These are phyloP conservation scores for Babyrousa celebensis DNA, from an alignment of 2,797 vertebrate genomes.

Conservation along the genomic window DNA sequence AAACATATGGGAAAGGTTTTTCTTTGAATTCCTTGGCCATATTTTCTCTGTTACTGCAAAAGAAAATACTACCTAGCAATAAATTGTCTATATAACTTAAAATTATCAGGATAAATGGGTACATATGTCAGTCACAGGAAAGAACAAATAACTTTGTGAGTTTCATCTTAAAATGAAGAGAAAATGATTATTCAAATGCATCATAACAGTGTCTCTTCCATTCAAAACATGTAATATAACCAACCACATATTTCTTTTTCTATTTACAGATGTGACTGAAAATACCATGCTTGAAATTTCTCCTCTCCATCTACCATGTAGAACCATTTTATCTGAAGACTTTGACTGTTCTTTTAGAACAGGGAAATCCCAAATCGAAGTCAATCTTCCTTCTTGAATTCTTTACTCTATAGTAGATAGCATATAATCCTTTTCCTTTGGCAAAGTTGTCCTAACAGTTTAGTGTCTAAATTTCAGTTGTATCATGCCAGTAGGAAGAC, in stretches of 20 bases:
- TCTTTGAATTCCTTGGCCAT: background rate
- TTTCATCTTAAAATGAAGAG: background rate
- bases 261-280: slow-evolving; percentile 79
- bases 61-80: background rate
- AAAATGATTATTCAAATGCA: background rate
- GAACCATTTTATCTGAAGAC: background rate
- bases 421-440: background rate
- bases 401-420: background rate
- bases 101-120: background rate
- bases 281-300: background rate
- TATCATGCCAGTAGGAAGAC: background rate
- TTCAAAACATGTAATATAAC: background rate
- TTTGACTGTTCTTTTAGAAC: slow-evolving; percentile 47
- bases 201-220: background rate
- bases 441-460: background rate
- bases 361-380: background rate
- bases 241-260: slow-evolving; percentile 69
- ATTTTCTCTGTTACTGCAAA: background rate
- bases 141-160: background rate
- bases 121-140: background rate
- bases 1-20: background rate
- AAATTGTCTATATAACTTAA: background rate
- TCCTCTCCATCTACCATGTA: background rate
- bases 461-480: slow-evolving; percentile 26
- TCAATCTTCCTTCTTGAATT: slow-evolving; percentile 13